Evolutionary conservation across 1,140 invertebrate species (phyloP).

Genomic region (Drosophila athabasca): DNA sequence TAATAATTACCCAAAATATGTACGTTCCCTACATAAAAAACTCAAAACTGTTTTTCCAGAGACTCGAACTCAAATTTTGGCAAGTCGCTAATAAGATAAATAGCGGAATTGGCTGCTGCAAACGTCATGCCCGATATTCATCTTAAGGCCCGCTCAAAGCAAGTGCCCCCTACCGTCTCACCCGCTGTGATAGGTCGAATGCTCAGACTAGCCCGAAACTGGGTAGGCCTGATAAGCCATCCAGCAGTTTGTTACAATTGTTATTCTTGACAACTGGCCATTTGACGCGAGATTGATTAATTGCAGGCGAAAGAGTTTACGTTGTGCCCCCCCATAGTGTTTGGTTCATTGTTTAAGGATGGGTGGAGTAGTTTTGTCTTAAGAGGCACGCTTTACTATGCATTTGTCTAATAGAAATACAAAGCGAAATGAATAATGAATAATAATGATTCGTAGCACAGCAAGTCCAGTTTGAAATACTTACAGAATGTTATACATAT

Average conservation of each 20-base stretch:
- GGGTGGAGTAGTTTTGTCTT: slow-evolving; percentile 30
- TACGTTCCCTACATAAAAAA: slow-evolving; percentile 37
- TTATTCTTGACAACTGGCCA: slow-evolving; percentile 48
- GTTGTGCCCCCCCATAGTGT: slow-evolving; percentile 27
- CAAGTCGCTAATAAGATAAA: slow-evolving; percentile 70
- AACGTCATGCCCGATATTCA: slow-evolving; percentile 40
- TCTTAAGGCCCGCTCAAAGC: slow-evolving; percentile 4
- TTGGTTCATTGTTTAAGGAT: neutral
- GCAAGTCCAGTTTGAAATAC: too few species aligned
- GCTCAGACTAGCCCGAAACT: slow-evolving; percentile 1
- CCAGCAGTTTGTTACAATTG: slow-evolving; percentile 57
- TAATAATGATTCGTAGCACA: slow-evolving; percentile 33
- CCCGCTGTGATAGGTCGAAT: slow-evolving; percentile 34
- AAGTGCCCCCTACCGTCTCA: slow-evolving; percentile 4
- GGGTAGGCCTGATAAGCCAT: neutral
- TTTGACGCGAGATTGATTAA: slow-evolving; percentile 60
- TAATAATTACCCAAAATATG: slow-evolving; percentile 73
- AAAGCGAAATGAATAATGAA: slow-evolving; percentile 53
- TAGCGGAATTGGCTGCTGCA: slow-evolving; percentile 57
- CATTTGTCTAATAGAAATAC: slow-evolving; percentile 54
- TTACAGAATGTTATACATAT: too few species aligned
- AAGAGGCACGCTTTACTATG: neutral
- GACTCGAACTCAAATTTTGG: slow-evolving; percentile 51
- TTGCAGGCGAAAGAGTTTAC: slow-evolving; percentile 62
- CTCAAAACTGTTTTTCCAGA: slow-evolving; percentile 28